phyloP scores from a whole-genome alignment of 2,113 vertebrate genomes.

The Coptodon rendalli region DNA sequence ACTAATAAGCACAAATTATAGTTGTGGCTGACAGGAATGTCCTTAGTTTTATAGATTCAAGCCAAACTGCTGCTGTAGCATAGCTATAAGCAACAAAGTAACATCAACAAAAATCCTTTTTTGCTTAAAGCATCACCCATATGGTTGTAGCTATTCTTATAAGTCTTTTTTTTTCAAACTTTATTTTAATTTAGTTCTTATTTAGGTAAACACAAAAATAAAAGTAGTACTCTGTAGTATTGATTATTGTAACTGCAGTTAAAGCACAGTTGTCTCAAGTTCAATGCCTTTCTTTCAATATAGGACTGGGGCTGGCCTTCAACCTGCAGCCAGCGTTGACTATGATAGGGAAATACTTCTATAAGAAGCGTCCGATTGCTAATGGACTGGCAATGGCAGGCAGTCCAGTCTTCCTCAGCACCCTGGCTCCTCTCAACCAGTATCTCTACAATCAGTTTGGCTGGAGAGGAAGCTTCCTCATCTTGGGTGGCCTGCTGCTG shows the following conservation, averaged over 20 bases:
- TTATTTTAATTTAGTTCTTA: not conserved
- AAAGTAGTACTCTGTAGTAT: not conserved
- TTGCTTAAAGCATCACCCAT: not conserved
- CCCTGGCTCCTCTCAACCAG: conserved; percentile 93
- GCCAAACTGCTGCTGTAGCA: not conserved
- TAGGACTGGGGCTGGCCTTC: conserved; percentile 93
- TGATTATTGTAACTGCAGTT: not conserved
- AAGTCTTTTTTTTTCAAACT: not conserved
- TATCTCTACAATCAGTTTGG: conserved; percentile 91
- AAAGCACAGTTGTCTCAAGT: not conserved
- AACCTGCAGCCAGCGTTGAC: conserved; percentile 96
- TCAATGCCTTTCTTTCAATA: not conserved
- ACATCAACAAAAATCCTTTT: not conserved
- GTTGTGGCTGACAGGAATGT: not conserved
- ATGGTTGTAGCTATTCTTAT: not conserved
- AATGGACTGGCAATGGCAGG: conserved; percentile 96
- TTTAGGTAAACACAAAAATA: not conserved
- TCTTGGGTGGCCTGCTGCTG: conserved; percentile 87
- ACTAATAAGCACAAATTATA: not conserved
- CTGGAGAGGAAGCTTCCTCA: conserved; percentile 94
- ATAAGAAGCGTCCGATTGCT: conserved; percentile 87
- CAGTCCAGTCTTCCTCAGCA: conserved; percentile 95
- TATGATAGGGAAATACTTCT: conserved; percentile 96
- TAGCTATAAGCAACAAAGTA: not conserved
- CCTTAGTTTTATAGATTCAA: not conserved